Evolutionary conservation across 1,140 invertebrate species (phyloP).

Genomic region (Drosophila biarmipes): DNA sequence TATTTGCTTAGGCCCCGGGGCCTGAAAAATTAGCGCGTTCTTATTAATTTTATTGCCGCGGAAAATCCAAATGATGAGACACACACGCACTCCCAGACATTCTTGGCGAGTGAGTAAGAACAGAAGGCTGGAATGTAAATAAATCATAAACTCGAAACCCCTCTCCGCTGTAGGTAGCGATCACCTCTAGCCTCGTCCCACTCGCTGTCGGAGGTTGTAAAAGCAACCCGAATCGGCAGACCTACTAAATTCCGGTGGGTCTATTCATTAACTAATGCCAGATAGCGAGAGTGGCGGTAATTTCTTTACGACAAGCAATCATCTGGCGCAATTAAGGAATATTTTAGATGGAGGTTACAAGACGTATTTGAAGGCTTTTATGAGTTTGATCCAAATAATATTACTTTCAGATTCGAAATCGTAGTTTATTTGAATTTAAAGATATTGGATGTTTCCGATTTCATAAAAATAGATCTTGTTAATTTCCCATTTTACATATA

Average conservation of each 20-base stretch:
- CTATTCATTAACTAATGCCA: constrained; percentile 39
- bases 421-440: no score
- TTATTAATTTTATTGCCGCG: constrained; percentile 83
- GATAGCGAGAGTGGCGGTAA: constrained; percentile 37
- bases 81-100: constrained; percentile 36
- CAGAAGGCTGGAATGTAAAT: constrained; percentile 68
- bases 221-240: constrained; percentile 36
- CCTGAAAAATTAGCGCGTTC: constrained; percentile 81
- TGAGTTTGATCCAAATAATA: no score
- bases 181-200: constrained; percentile 5
- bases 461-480: no score
- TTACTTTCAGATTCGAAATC: no score
- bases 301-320: constrained; percentile 28
- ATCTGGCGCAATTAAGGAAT: constrained; percentile 3
- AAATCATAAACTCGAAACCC: constrained; percentile 71
- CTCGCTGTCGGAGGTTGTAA: constrained; percentile 37
- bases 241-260: constrained; percentile 35
- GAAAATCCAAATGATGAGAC: constrained; percentile 77
- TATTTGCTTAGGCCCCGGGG: constrained; percentile 71
- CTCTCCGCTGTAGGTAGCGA: constrained; percentile 60
- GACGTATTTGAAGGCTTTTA: no score
- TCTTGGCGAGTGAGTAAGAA: constrained; percentile 27
- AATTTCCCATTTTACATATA: no score
- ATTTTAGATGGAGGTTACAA: not conserved
- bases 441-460: no score